These are phyloP conservation scores for Heliconius ethilla DNA, from an alignment of 2,888 invertebrate genomes.

Conservation along the genomic window DNA sequence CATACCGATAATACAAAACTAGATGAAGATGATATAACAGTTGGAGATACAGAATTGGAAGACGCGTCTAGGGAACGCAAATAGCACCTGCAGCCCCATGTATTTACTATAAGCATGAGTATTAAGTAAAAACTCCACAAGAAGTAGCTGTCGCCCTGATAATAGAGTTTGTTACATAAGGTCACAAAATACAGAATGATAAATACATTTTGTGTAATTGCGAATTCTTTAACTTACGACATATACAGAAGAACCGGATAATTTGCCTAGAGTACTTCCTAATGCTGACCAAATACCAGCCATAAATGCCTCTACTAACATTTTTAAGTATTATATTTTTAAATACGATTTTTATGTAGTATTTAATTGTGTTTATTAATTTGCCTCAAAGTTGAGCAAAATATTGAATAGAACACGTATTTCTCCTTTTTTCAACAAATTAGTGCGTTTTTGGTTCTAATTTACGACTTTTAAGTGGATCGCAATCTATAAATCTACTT, in stretches of 20 bases:
- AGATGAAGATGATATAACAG: slow-evolving; percentile 83
- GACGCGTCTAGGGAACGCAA: slow-evolving; percentile 83
- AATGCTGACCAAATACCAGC: slow-evolving; percentile 84
- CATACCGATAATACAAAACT: slow-evolving; percentile 85
- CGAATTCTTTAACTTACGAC: slow-evolving; percentile 53
- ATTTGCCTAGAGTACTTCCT: slow-evolving; percentile 85
- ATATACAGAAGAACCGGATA: slow-evolving; percentile 74
- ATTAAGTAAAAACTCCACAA: slow-evolving; percentile 63
- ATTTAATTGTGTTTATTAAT: not conserved
- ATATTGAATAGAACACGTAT: not conserved
- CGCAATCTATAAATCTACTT: not conserved
- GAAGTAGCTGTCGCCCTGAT: slow-evolving; percentile 67
- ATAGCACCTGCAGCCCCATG: slow-evolving; percentile 83
- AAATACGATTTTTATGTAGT: not conserved
- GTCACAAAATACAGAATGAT: not conserved
- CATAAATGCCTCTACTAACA: slow-evolving; percentile 78
- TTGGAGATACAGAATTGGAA: slow-evolving; percentile 83
- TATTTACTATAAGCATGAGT: slow-evolving; percentile 83
- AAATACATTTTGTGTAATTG: not conserved
- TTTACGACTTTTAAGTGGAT: not conserved
- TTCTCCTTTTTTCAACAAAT: not conserved
- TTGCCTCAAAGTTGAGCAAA: not conserved
- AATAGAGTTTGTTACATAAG: not conserved
- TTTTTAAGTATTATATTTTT: slow-evolving; percentile 45
- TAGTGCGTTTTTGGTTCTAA: not conserved